Base-by-base conservation (phyloP, 2,888 invertebrate genomes). In the Caenorhabditis zanzibari region DNA sequence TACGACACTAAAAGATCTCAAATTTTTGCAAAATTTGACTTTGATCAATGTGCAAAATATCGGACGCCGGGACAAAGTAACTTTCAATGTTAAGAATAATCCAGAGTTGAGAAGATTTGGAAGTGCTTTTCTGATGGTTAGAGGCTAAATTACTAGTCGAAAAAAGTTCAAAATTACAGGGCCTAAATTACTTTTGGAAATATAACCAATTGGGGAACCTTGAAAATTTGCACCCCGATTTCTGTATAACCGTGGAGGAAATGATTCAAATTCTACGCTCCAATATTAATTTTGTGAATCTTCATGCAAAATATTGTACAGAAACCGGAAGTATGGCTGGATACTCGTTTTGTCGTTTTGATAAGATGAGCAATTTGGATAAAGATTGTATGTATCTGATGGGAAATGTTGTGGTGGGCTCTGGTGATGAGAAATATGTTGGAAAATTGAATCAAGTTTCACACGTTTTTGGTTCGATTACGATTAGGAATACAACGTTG, bases 371-470 rank as follows among this genome's bases (percentile, higher is more conserved):
- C 2, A 24, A 5, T 4, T 7, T 71, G 16, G 41, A 38, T 1
- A 44, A 26, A 4, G 16, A 52, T 12, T 71, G 71, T 71, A 22
- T 24, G 0, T 16, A 59, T 32, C 24, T 71, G 4, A 0, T 22
- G 1, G 71, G 71, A 14, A 22, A 44, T 16, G 26, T 63, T 2
- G 2, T 6, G 26, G 38, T 63, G 2, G 44, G 14, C 16, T 0
- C 44, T 26, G 63, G 44, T 1, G 63, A 63, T 63, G 63, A 63
- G n/a, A 63, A 63, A 24, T 26, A 44, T 26, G 16, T 44, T 3
- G 9, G 14, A 9, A 63, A 63, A 26, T 26, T 63, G 63, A n/a
- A 14, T 9, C 0, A 2, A 0, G 44, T 63, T 2, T 26, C 16
- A 6, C 1, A 6, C 16, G 14, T 63, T 26, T 63, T 44, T n/a